Conservation (phyloP, 2,888 invertebrate species). For the Stenodera caucasica region DNA sequence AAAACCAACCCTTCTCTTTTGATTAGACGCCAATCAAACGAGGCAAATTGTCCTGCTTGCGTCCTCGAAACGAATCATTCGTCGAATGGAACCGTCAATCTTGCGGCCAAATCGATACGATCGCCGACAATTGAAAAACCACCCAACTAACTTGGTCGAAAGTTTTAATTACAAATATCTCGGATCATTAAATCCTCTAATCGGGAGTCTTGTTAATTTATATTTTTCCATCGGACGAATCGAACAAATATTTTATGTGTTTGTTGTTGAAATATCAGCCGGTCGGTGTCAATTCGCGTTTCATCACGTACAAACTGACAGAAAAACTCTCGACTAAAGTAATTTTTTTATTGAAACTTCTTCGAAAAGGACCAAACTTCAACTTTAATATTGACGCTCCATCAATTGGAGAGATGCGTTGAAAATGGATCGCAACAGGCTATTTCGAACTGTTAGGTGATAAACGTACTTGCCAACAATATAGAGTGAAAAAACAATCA, state of each 20-base stretch:
- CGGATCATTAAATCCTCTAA: too few relatives aligned
- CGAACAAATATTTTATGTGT: not conserved
- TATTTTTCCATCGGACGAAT: not conserved
- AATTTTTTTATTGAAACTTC: not conserved
- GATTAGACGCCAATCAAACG: too few relatives aligned
- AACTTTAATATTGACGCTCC: not conserved
- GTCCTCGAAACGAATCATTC: too few relatives aligned
- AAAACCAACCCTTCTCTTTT: too few relatives aligned
- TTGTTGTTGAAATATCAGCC: not conserved
- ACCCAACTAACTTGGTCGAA: too few relatives aligned
- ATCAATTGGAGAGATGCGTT: not conserved
- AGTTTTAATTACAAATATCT: too few relatives aligned
- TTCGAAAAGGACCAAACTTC: not conserved
- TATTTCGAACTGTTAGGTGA: not conserved
- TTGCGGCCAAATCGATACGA: too few relatives aligned
- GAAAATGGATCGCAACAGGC: not conserved
- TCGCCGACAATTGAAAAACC: too few relatives aligned
- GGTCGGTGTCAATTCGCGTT: not conserved
- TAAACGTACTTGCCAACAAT: not conserved
- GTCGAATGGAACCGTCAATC: too few relatives aligned
- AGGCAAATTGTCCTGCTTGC: too few relatives aligned
- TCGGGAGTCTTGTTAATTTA: too few relatives aligned
- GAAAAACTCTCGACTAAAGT: not conserved
- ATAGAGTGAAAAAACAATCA: too few relatives aligned
- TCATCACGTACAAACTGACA: not conserved